Conservation (phyloP, 2,797 vertebrate species). For the Typhlichthys eigenmanni region DNA sequence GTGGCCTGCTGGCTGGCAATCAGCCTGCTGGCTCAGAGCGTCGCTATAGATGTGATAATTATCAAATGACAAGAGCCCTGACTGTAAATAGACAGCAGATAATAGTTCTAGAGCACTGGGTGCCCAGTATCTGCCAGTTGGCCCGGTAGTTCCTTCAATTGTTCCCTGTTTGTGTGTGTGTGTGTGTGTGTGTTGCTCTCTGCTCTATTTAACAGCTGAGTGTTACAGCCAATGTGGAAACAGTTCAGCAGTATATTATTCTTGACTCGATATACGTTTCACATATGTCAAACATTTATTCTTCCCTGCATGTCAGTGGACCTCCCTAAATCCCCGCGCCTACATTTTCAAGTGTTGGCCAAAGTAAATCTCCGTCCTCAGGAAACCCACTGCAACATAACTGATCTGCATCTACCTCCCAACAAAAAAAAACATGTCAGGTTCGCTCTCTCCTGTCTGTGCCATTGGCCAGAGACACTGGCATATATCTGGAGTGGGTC, state of each 20-base stretch:
- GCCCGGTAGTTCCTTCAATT: not conserved
- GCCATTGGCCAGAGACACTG: too few species aligned
- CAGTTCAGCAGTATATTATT: constrained; percentile 29
- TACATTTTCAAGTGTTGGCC: constrained; percentile 39
- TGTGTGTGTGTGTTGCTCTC: not conserved
- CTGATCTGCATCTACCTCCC: constrained; percentile 54
- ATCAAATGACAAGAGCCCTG: constrained; percentile 18
- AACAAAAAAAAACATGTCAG: too few species aligned
- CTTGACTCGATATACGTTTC: constrained; percentile 54
- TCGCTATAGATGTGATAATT: constrained; percentile 45
- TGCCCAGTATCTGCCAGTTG: not conserved
- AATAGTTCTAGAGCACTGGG: not conserved
- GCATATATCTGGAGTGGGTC: too few species aligned
- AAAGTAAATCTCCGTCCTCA: constrained; percentile 52
- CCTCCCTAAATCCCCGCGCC: constrained; percentile 25
- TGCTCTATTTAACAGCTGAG: constrained; percentile 48
- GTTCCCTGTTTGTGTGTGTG: not conserved
- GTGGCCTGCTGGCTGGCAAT: constrained; percentile 27
- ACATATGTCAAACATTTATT: constrained; percentile 49
- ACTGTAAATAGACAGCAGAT: constrained; percentile 7
- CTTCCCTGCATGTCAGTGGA: constrained; percentile 33
- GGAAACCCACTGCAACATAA: constrained; percentile 50
- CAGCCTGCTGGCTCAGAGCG: constrained; percentile 23
- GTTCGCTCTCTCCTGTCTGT: too few species aligned
- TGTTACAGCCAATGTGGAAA: constrained; percentile 52